Base-by-base conservation (phyloP, 2,888 invertebrate species). In the Nasonia oneida region DNA sequence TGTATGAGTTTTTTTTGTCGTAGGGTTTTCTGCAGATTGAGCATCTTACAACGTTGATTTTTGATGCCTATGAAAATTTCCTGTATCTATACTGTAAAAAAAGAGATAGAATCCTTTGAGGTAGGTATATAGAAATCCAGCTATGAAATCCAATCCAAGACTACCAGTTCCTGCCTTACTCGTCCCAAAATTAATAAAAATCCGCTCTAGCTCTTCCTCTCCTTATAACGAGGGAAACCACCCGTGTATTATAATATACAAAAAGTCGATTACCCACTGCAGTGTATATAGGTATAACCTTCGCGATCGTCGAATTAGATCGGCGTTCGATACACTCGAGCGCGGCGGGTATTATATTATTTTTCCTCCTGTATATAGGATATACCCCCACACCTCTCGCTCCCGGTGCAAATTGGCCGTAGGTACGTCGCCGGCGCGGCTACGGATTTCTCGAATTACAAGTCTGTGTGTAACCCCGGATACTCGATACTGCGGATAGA, bases 381-480 rank as follows among this genome's bases (percentile, higher is more conserved):
- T 67, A 67, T 29, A 67, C 90, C 89, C 90, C 89, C 42, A 12
- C 88, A 88, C 87, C 85, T 88, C 29, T 4, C 3, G 61, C 23
- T 23, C 10, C 57, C 88, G 50, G 70, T 75, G 70, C 79, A 83
- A 86, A 83, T 83, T 86, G 82, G 79, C 76, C 74, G 90, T 90
- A 90, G 70, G 18, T 39, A 37, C 57, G 57, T 61, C 57, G 57
- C n/a, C 4, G 57, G 57, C 33, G 18, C 18, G 70, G 70, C 37
- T 71, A 89, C 89, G 89, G 90, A 91, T 92, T 23, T 77, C 91
- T 92, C 92, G 89, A 90, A 89, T 93, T 92, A 91, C 92, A 88
- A 91, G 89, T 86, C 91, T 90, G 89, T 89, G 90, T 53, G 50
- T 50, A 53, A 29, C 71, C 23, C 23, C 23, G 12, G 83, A 91